Evolutionary conservation across 2,797 vertebrate species (phyloP).

Genomic region (Cryptoprocta ferox): DNA sequence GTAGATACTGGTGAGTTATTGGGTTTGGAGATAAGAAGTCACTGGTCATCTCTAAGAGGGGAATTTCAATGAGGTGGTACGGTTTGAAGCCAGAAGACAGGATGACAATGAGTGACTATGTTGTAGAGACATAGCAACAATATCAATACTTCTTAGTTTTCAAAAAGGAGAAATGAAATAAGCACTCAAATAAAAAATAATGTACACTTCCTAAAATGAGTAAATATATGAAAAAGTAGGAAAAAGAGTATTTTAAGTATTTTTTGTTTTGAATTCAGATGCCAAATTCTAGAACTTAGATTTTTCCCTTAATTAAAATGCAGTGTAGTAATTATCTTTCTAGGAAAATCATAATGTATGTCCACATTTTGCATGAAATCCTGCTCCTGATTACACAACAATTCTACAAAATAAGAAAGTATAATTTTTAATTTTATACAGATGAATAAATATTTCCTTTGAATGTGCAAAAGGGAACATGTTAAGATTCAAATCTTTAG

Average conservation of each 20-base stretch:
- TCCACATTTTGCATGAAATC: slow-evolving; percentile 65
- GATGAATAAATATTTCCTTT: slow-evolving; percentile 64
- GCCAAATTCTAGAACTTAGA: slow-evolving; percentile 50
- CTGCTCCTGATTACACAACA: background rate
- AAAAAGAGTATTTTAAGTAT: slow-evolving; percentile 27
- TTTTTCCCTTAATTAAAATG: slow-evolving; percentile 61
- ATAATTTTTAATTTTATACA: slow-evolving; percentile 67
- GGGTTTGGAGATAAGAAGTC: background rate
- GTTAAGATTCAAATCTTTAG: slow-evolving; percentile 71
- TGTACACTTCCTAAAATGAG: background rate
- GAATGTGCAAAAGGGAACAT: slow-evolving; percentile 30
- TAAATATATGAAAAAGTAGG: slow-evolving; percentile 37
- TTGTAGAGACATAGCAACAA: background rate
- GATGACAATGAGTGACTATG: background rate
- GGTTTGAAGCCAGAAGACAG: background rate
- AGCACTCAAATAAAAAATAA: slow-evolving; percentile 2
- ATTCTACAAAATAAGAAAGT: slow-evolving; percentile 65
- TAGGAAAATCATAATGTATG: slow-evolving; percentile 45
- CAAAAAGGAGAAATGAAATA: slow-evolving; percentile 30
- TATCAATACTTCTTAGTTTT: background rate
- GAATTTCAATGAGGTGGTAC: background rate
- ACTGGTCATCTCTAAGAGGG: background rate
- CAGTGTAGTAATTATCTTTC: slow-evolving; percentile 36
- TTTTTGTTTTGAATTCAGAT: slow-evolving; percentile 59
- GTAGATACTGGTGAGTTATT: background rate